These are phyloP conservation scores for Molanna angustata DNA, from an alignment of 2,888 invertebrate species.

Conservation along the genomic window DNA sequence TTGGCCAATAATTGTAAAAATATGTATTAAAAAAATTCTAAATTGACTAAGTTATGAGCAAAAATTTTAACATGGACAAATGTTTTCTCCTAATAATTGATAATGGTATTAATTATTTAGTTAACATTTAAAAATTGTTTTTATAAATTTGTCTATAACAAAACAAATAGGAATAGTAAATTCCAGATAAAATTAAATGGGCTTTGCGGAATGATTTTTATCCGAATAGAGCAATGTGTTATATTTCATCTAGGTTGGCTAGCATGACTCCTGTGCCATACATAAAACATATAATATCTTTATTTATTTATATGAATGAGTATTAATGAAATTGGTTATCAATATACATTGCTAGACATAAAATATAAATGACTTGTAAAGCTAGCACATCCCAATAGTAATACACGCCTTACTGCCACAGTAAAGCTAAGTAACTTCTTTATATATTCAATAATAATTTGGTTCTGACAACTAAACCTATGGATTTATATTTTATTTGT, in stretches of 20 bases:
- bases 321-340: too few relatives aligned
- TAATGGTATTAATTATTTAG: conserved; percentile 10
- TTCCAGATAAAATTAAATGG: too few relatives aligned
- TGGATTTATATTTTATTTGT: conserved; percentile 31
- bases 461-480: conserved; percentile 34
- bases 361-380: too few relatives aligned
- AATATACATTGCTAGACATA: too few relatives aligned
- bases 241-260: too few relatives aligned
- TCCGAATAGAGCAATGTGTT: too few relatives aligned
- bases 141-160: conserved; percentile 27
- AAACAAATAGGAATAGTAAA: too few relatives aligned
- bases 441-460: conserved; percentile 32
- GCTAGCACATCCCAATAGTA: conserved; percentile 31
- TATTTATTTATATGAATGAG: too few relatives aligned
- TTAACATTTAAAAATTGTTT: conserved; percentile 14
- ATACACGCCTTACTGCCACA: background rate
- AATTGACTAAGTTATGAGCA: conserved; percentile 21
- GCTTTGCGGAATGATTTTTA: too few relatives aligned
- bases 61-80: conserved; percentile 27
- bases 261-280: too few relatives aligned
- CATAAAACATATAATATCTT: too few relatives aligned
- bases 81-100: conserved; percentile 20
- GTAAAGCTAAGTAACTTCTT: conserved; percentile 33
- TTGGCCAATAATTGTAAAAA: conserved; percentile 11
- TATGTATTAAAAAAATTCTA: conserved; percentile 17